phyloP scores from a whole-genome alignment of 2,113 vertebrate genomes.

The Scalopus aquaticus region DNA sequence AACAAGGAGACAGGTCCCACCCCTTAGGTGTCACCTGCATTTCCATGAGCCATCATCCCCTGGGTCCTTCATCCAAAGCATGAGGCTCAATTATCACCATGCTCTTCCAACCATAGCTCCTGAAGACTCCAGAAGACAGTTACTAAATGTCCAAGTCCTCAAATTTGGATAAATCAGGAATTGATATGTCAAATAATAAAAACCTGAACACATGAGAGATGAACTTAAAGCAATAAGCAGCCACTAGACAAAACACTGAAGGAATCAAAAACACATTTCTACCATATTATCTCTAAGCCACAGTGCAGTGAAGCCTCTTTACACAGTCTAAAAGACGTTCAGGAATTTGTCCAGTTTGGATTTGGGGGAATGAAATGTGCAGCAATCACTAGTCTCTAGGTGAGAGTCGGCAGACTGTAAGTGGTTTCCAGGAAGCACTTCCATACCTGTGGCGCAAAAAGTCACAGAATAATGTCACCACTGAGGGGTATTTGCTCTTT shows the following conservation, averaged over 20 bases:
- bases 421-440: background rate
- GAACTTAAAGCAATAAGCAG: slow-evolving; percentile 3
- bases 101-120: background rate
- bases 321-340: background rate
- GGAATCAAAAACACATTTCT: background rate
- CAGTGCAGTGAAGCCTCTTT: background rate
- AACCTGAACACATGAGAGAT: background rate
- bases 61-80: background rate
- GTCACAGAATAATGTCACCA: background rate
- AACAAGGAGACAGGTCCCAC: background rate
- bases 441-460: background rate
- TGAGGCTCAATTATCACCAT: background rate
- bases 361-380: background rate
- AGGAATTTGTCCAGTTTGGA: background rate
- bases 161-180: background rate
- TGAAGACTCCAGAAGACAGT: background rate
- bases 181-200: background rate
- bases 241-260: background rate
- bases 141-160: background rate
- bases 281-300: background rate
- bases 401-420: background rate
- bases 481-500: background rate
- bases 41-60: background rate
- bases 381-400: background rate
- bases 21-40: background rate